phyloP scores from a whole-genome alignment of 2,888 invertebrate genomes.

The Orchestes rusci region DNA sequence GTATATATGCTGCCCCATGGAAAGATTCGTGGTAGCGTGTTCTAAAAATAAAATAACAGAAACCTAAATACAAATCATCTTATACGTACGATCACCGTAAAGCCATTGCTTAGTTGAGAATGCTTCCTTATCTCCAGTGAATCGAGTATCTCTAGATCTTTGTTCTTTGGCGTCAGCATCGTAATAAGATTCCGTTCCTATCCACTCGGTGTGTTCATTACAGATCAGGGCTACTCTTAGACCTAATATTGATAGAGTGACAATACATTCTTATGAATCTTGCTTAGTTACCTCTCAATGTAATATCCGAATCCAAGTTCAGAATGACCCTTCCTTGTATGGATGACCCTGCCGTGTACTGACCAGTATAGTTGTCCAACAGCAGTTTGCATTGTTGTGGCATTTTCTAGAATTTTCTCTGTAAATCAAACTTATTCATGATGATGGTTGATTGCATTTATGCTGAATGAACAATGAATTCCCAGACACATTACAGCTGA shows the following conservation, averaged over 20 bases:
- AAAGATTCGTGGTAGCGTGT: constrained; percentile 29
- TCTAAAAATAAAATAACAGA: constrained; percentile 25
- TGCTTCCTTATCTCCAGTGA: constrained; percentile 32
- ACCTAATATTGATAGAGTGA: constrained; percentile 15
- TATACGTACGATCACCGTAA: constrained; percentile 32
- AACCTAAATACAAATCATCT: constrained; percentile 2
- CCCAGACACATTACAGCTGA: too few species aligned
- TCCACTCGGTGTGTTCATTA: constrained; percentile 33
- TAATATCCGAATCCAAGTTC: constrained; percentile 28
- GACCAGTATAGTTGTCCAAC: constrained; percentile 34
- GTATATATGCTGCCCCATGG: constrained; percentile 34
- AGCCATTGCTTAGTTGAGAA: constrained; percentile 31
- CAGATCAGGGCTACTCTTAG: constrained; percentile 19
- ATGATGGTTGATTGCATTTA: too few species aligned
- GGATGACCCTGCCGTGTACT: constrained; percentile 29
- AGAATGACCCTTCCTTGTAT: constrained; percentile 31
- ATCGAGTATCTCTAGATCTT: constrained; percentile 28
- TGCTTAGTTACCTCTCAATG: constrained; percentile 28
- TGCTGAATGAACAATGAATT: too few species aligned
- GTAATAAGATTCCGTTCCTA: constrained; percentile 31
- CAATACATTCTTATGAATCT: constrained; percentile 1
- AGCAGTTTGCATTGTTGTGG: constrained; percentile 32
- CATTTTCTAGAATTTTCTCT: too few species aligned
- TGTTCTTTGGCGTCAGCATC: constrained; percentile 29
- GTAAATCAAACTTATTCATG: too few species aligned